Base-by-base conservation (phyloP, 2,113 vertebrate species). In the Empidonax alnorum region DNA sequence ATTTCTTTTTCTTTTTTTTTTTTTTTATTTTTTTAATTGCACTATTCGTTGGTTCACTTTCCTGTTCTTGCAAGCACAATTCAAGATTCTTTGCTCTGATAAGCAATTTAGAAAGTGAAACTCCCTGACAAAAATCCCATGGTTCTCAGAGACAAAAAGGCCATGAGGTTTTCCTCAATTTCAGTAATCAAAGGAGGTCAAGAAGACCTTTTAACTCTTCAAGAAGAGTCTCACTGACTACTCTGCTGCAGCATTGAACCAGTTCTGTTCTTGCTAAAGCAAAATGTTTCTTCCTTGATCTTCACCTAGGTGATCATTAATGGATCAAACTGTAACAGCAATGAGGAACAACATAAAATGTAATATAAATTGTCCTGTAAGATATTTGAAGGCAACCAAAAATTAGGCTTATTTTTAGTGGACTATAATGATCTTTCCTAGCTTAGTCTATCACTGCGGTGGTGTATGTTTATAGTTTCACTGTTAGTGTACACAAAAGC, bases 131-230 rank as follows among this genome's bases (percentile, higher is more conserved):
- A 89, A 91, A 80, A 33, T 62, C 39, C 35, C 22, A 30, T 37
- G 23, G 78, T 90, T 84, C 72, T 59, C 42, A 86, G 63, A 79
- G 68, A 80, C 42, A 23, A 78, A 93, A 85, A 88, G 16, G 55
- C 22, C 83, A 33, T 46, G 63, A 77, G 18, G 74, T 78, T 94
- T 92, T 24, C 39, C 84, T 96, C 84, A 88, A 79, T 91, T 96
- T 49, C 49, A 66, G 61, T 68, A 82, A 81, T 86, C 68, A 96
- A 76, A 86, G 33, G 31, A 78, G 73, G 61, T 96, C 69, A 82
- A 42, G 56, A 65, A 72, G 14, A 44, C n/a, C 24, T 82, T 91
- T 93, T 80, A 93, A 68, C 20, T 55, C 50, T 74, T 12, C 15
- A 56, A 66, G 72, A 68, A 78, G 47, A 78, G 11, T 59, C 24